Base-by-base conservation (phyloP, 2,113 vertebrate genomes). In the Gnathonemus echidnorhynchus region DNA sequence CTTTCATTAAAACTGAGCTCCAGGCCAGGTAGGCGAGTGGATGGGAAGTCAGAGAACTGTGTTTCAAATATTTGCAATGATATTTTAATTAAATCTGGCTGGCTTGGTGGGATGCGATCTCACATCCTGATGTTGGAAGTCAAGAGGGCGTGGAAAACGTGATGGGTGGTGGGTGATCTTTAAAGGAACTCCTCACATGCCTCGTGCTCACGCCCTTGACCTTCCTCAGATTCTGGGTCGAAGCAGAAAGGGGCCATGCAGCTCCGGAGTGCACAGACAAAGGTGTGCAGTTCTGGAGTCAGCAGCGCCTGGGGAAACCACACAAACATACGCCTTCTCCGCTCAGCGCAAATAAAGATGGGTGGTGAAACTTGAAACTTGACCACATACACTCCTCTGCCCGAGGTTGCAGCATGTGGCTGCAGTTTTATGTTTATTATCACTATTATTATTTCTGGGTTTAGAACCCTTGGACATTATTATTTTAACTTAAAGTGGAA, bases 141-240 rank as follows among this genome's bases (percentile, higher is more conserved):
- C 4, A 17, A 42, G n/a, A 17, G 31, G 35, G 74, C 35, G 5
- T 80, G 35, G 35, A 80, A 17, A 19, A 19, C 31, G 17, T 42
- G 74, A 45, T n/a, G 77, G 39, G 77, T 8, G 77, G 15, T 42
- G 56, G 31, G 46, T 45, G 27, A 90, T n/a, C 66, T n/a, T n/a
- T 91, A 48, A 80, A 85, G 91, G 90, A 92, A 31, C 88, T 87
- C 90, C 13, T 83, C 50, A 11, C 53, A 5, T 86, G 49, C 86
- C 80, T 39, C 27, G 10, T 39, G 31, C 70, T 89, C 48, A 21
- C n/a, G 53, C 10, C 49, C 46, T 45, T 88, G 48, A 91, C 90
- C 90, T 92, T 91, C 94, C 94, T 92, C 91, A 84, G 93, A 94
- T 95, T 95, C 93, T 90, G 48, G 92, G 95, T 95, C 94, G 90